Base-by-base conservation (phyloP, 1,140 invertebrate genomes). In the Drosophila gunungcola region DNA sequence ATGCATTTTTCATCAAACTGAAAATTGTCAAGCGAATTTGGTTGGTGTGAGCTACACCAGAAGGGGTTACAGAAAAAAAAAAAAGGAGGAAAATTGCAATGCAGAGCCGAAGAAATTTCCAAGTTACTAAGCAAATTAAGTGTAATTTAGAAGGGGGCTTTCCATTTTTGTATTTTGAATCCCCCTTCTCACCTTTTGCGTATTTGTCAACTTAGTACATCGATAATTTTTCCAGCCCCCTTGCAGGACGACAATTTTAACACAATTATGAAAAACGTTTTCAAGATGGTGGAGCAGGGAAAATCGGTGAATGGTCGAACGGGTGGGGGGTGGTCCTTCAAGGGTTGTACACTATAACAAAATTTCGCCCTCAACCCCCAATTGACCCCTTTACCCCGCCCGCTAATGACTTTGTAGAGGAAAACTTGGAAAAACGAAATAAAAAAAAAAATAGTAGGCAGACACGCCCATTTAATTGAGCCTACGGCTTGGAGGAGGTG, bases 161-260 rank as follows among this genome's bases (percentile, higher is more conserved):
- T 38, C n/a, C 6, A 29, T 21, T 21, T 21, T 34, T 39, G 70
- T 32, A 42, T 67, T 67, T 63, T n/a, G 42, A 7, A 16, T 3
- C 7, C 13, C 13, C 41, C 41, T 3, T 13, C 13, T 12, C 5
- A 7, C 4, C 13, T n/a, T 25, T 45, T 25, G 64, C 65, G 55
- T 73, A 88, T 88, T 88, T 89, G 84, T 88, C 83, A 88, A 88
- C 83, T 88, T 88, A 83, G 75, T 84, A 86, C 83, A 86, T 86
- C 67, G 83, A 83, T 88, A 88, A 82, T 75, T 46, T 60, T 53
- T 34, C 46, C 41, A 10, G 34, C 36, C n/a, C 21, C 36, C 21
- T 27, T 7, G 0, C 13, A 42, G 46, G 13, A 76, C 75, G 58
- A 84, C 68, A 81, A 81, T 81, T 79, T 82, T 55, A 78, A 69